Evolutionary conservation across 2,797 vertebrate species (phyloP).

Genomic region (Pampus argenteus): DNA sequence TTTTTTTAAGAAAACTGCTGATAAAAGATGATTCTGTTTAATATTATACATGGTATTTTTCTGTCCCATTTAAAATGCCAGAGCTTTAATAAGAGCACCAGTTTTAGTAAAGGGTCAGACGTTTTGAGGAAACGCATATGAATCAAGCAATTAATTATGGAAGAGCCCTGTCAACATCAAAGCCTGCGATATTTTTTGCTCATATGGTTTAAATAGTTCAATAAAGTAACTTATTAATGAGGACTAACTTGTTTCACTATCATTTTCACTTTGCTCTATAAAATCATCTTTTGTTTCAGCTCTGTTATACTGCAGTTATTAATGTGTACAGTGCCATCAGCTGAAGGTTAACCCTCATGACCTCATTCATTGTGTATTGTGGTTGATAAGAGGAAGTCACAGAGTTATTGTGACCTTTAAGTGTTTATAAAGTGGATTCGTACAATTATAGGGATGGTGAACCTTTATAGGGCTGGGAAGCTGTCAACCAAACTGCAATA

Average conservation of each 20-base stretch:
- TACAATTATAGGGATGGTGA: constrained; percentile 47
- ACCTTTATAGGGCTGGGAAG: constrained; percentile 33
- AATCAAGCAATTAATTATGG: constrained; percentile 83
- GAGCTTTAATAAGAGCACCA: constrained; percentile 57
- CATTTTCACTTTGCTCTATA: constrained; percentile 52
- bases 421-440: constrained; percentile 76
- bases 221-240: constrained; percentile 84
- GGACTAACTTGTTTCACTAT: constrained; percentile 77
- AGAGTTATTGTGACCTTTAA: constrained; percentile 53
- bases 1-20: constrained; percentile 8
- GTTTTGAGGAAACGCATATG: constrained; percentile 81
- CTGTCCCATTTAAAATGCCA: constrained; percentile 65
- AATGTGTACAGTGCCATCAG: constrained; percentile 19
- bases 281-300: constrained; percentile 60
- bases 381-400: constrained; percentile 64
- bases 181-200: constrained; percentile 76
- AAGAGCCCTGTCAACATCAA: constrained; percentile 80
- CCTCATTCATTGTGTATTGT: constrained; percentile 49
- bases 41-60: constrained; percentile 48
- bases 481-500: constrained; percentile 57
- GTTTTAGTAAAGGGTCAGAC: constrained; percentile 73
- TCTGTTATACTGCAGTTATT: constrained; percentile 11
- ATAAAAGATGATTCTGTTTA: constrained; percentile 35
- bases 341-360: constrained; percentile 61
- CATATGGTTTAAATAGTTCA: constrained; percentile 80